Base-by-base conservation (phyloP, 2,888 invertebrate genomes). In the Bombylius major region DNA sequence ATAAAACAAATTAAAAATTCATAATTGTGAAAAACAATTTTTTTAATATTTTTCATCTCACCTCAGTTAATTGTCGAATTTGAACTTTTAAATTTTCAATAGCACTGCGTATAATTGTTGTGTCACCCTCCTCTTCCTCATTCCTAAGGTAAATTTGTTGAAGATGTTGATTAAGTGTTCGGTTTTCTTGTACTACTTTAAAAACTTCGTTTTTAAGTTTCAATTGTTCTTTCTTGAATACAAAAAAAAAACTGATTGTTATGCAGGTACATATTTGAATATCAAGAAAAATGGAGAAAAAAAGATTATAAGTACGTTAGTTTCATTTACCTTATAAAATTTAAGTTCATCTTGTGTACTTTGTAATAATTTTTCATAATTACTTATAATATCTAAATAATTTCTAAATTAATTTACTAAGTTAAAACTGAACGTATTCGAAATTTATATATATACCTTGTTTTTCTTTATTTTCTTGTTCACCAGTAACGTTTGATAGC, bases 41-140 rank as follows among this genome's bases (percentile, higher is more conserved):
- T 39, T n/a, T n/a, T n/a, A n/a, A 9, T 39, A 39, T 39, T 3
- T 7, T 39, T 9, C 11, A 39, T 9, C 59, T 61, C 65, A 73
- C 72, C 65, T 69, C 62, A 47, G 67, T 62, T n/a, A 75, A 62
- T 4, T 65, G 61, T 5, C 67, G 64, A 53, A 76, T 67, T 65
- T 77, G 76, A n/a, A 61, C 59, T 58, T 69, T 67, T 53, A 76
- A 65, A 61, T 72, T 73, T 31, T 65, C 61, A 12, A 76, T 62
- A 0, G 73, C 69, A 34, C 73, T 63, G 67, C 62, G 39, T 54
- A 58, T 51, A 56, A 66, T 62, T 62, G 61, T 53, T 70, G 62
- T 60, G 61, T 61, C 13, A 44, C 44, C 4, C 5, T 44, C 44
- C 6, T 14, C 45, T n/a, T 14, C n/a, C n/a, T n/a, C 12, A 11